Conservation (phyloP, 2,888 invertebrate species). For the Eilema depressum region DNA sequence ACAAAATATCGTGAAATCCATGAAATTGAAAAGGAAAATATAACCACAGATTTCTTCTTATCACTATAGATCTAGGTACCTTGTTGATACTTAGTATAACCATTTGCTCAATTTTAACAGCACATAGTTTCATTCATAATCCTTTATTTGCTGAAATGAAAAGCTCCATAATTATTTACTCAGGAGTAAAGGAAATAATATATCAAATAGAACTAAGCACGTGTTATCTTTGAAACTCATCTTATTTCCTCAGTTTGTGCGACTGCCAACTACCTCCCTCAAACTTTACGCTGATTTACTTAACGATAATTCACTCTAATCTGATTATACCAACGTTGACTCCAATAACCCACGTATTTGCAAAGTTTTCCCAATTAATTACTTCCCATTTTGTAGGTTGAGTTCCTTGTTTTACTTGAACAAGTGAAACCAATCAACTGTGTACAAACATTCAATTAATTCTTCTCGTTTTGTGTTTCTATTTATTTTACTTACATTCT, state of each 20-base stretch:
- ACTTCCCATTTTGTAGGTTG: slow-evolving; percentile 37
- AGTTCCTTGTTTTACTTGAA: slow-evolving; percentile 38
- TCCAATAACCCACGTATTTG: slow-evolving; percentile 26
- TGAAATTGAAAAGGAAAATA: too few relatives aligned
- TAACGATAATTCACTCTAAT: slow-evolving; percentile 39
- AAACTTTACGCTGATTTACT: slow-evolving; percentile 38
- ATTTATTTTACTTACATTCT: not conserved
- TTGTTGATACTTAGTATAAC: too few relatives aligned
- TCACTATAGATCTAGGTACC: too few relatives aligned
- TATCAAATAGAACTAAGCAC: not conserved
- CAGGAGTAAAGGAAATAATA: not conserved
- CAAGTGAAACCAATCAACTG: slow-evolving; percentile 36
- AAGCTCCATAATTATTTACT: not conserved
- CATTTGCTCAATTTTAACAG: too few relatives aligned
- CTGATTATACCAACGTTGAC: slow-evolving; percentile 27
- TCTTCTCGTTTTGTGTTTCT: slow-evolving; percentile 13
- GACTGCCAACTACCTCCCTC: not conserved
- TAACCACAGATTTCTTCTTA: too few relatives aligned
- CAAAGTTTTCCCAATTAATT: slow-evolving; percentile 56
- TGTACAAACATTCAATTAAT: slow-evolving; percentile 36
- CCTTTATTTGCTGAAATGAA: not conserved
- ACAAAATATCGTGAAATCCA: too few relatives aligned
- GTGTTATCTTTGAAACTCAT: not conserved
- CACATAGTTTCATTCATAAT: too few relatives aligned
- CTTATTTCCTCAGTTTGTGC: not conserved